Percentiles rank a stretch among this genome's conserved stretches.
phyloP scores from a whole-genome alignment of 2,797 vertebrate species.

The Lutjanus campechanus region DNA sequence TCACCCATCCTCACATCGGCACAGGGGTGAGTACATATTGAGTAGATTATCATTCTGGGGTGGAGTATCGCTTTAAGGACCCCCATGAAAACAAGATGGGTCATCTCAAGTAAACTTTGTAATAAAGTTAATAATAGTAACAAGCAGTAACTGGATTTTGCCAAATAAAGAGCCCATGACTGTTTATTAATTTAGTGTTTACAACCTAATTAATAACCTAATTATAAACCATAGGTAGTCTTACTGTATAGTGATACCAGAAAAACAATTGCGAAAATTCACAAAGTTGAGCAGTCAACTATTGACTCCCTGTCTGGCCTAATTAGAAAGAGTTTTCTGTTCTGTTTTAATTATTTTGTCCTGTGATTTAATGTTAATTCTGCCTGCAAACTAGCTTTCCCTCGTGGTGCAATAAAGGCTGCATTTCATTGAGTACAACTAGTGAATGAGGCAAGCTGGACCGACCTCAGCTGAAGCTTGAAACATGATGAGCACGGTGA shows the following conservation, averaged over 20 bases:
- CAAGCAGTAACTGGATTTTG: no score
- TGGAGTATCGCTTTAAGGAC: no score
- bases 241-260: not conserved
- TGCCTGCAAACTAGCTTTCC: slow-evolving; percentile 39
- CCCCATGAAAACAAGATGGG: no score
- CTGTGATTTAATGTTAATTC: slow-evolving; percentile 36
- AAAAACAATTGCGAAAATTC: slow-evolving; percentile 9
- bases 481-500: slow-evolving; percentile 60
- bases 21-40: no score
- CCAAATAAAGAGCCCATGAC: no score
- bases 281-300: slow-evolving; percentile 24
- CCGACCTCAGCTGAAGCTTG: slow-evolving; percentile 45
- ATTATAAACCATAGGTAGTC: no score
- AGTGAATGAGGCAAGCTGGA: slow-evolving; percentile 30
- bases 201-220: no score
- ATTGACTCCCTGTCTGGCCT: slow-evolving; percentile 20
- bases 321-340: slow-evolving; percentile 31
- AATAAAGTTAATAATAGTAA: no score
- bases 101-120: no score
- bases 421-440: slow-evolving; percentile 40
- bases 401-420: slow-evolving; percentile 22
- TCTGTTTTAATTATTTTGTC: slow-evolving; percentile 40
- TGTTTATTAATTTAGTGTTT: no score
- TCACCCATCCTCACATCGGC: no score
- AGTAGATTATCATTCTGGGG: no score